A percentile compares a stretch with the other conserved stretches of the same genome.
phyloP scores from a whole-genome alignment of 1,140 invertebrate species.

The Aphidius gifuensis region DNA sequence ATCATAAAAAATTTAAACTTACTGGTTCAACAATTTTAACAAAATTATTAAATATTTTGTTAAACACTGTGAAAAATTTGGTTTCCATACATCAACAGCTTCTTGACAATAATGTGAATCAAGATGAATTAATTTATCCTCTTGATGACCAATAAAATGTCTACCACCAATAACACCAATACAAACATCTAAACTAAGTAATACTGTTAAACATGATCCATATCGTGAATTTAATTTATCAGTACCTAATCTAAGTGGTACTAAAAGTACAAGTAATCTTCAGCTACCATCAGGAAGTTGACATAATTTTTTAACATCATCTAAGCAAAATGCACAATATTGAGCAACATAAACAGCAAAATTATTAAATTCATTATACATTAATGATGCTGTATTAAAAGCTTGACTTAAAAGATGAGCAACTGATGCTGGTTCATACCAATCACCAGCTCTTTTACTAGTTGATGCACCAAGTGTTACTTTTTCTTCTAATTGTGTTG shows the following conservation, averaged over 20 bases:
- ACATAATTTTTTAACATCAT: slow-evolving; percentile 67
- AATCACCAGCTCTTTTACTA: slow-evolving; percentile 77
- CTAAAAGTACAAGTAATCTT: slow-evolving; percentile 77
- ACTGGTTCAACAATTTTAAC: slow-evolving; percentile 66
- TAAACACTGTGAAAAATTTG: slow-evolving; percentile 67
- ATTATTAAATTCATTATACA: slow-evolving; percentile 68
- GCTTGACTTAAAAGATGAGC: slow-evolving; percentile 73
- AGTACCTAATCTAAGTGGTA: slow-evolving; percentile 80
- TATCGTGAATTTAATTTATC: slow-evolving; percentile 83
- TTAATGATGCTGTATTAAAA: slow-evolving; percentile 63
- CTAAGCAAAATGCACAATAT: slow-evolving; percentile 80
- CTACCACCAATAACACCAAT: slow-evolving; percentile 89
- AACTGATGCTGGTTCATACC: slow-evolving; percentile 78
- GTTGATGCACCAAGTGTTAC: slow-evolving; percentile 67
- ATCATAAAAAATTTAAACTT: slow-evolving; percentile 32
- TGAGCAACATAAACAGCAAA: slow-evolving; percentile 83
- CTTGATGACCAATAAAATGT: slow-evolving; percentile 89
- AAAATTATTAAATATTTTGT: slow-evolving; percentile 76
- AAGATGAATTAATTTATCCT: slow-evolving; percentile 85
- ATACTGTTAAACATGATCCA: slow-evolving; percentile 73
- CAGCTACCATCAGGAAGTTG: slow-evolving; percentile 60
- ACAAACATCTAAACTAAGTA: slow-evolving; percentile 77
- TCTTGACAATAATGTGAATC: slow-evolving; percentile 94
- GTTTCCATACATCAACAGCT: slow-evolving; percentile 75
- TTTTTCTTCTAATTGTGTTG: no score